Evolutionary conservation across 2,888 invertebrate species (phyloP), one percentile per base, ranked within the genome.

Genomic region (Automeris io): DNA sequence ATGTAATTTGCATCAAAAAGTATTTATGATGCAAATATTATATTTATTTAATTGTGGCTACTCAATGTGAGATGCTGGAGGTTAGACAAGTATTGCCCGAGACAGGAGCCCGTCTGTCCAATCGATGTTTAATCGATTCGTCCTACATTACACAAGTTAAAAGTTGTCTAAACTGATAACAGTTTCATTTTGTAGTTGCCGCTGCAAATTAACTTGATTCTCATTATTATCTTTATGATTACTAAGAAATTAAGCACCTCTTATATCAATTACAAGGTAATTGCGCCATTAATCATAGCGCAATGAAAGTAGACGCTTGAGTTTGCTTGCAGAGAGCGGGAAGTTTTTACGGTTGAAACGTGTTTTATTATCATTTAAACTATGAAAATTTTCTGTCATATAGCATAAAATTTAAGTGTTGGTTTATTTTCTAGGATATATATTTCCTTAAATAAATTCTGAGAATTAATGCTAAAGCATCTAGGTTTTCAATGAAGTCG

Each of bases 61-160:
- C 4, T 26, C 16, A 7, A 13, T 13, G 13, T 8, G 8, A 26
- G 8, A 13, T 2, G 7, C 16, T 8, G 8, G 13, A 26, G 16
- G 16, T 26, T 4, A 26, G 16, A 26, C 26, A 26, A 26, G 26
- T 26, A 8, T 26, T 16, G 26, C 8, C 8, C 8, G 13, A 26
- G 5, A 26, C 23, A 46, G 39, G 42, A 21, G 21, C 29, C 34
- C n/a, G 29, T 29, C 18, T 13, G 31, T 9, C 52, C 49, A 51
- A 53, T 45, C 63, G 53, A n/a, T n/a, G n/a, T n/a, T n/a, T 70
- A 70, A 74, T 75, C 63, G 55, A 67, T 68, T 69, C 51, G 75
- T 49, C 70, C 73, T 62, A 74, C 63, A 70, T 71, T 52, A 43
- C 34, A 38, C 36, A 47, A 56, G 47, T 52, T 26, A 13, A 26